Evolutionary conservation across 2,797 vertebrate species (phyloP).

Genomic region (Sebastes steindachneri): DNA sequence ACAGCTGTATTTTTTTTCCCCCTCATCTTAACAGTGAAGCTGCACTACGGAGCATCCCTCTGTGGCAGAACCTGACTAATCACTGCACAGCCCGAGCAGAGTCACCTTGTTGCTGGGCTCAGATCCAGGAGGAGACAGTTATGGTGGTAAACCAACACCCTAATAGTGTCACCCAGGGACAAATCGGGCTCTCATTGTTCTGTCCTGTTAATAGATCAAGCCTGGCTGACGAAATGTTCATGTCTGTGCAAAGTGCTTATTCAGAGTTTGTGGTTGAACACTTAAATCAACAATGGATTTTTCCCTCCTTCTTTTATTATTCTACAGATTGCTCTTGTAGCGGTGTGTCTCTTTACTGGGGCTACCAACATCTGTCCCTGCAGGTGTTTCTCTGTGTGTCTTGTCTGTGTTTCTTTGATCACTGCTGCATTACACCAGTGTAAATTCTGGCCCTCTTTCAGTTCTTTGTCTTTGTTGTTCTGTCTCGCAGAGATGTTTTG

Average conservation of each 20-base stretch:
- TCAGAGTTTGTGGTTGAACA: slow-evolving; percentile 43
- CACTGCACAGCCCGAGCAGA: slow-evolving; percentile 34
- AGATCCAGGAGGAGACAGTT: slow-evolving; percentile 59
- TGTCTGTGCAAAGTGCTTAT: slow-evolving; percentile 43
- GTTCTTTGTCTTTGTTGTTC: slow-evolving; percentile 68
- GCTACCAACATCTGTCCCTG: slow-evolving; percentile 69
- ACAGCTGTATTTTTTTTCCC: background rate
- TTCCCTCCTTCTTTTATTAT: slow-evolving; percentile 47
- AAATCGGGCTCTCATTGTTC: slow-evolving; percentile 32
- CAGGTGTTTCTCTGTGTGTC: slow-evolving; percentile 60
- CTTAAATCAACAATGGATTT: slow-evolving; percentile 54
- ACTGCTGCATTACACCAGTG: slow-evolving; percentile 46
- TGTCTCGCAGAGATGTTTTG: slow-evolving; percentile 35
- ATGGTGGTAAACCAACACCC: slow-evolving; percentile 60
- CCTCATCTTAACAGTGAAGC: slow-evolving; percentile 17
- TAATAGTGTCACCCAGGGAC: slow-evolving; percentile 58
- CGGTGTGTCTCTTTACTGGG: slow-evolving; percentile 21
- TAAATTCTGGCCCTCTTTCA: slow-evolving; percentile 57
- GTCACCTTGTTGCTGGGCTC: slow-evolving; percentile 73
- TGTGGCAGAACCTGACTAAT: slow-evolving; percentile 55
- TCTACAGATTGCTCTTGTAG: slow-evolving; percentile 20
- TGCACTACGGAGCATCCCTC: slow-evolving; percentile 27
- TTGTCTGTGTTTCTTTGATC: slow-evolving; percentile 68
- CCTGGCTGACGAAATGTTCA: slow-evolving; percentile 1
- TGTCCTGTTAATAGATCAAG: slow-evolving; percentile 49